Conservation (phyloP, 2,113 vertebrate species). For the Piaya cayana region DNA sequence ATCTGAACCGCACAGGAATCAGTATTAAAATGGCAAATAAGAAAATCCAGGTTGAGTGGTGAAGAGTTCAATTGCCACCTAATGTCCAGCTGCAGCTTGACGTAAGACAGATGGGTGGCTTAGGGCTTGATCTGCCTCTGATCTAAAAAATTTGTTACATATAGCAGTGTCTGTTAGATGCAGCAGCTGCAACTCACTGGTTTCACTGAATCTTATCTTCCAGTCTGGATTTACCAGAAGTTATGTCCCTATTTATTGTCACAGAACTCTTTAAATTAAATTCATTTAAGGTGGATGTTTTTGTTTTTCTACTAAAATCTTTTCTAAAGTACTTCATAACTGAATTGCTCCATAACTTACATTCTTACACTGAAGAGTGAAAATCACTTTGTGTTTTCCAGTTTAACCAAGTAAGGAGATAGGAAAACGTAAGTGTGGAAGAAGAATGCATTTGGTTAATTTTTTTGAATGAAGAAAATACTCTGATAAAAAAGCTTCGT, state of each 20-base stretch:
- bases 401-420: neutral
- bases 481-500: neutral
- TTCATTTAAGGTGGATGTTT: neutral
- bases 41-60: neutral
- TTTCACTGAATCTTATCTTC: neutral
- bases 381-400: neutral
- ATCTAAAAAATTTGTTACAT: neutral
- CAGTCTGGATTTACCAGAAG: constrained; percentile 10
- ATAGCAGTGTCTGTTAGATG: neutral
- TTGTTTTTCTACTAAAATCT: neutral
- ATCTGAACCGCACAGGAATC: neutral
- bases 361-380: neutral
- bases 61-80: neutral
- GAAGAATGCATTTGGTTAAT: neutral
- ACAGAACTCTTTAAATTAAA: constrained; percentile 7
- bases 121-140: neutral
- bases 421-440: neutral
- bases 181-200: neutral
- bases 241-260: constrained; percentile 2
- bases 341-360: neutral
- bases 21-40: neutral
- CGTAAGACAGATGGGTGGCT: neutral
- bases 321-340: neutral
- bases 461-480: neutral
- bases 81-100: neutral